Percentiles rank a stretch among this genome's conserved stretches.
Evolutionary conservation across 1,140 invertebrate genomes (phyloP).

Genomic region (Aethina tumida): DNA sequence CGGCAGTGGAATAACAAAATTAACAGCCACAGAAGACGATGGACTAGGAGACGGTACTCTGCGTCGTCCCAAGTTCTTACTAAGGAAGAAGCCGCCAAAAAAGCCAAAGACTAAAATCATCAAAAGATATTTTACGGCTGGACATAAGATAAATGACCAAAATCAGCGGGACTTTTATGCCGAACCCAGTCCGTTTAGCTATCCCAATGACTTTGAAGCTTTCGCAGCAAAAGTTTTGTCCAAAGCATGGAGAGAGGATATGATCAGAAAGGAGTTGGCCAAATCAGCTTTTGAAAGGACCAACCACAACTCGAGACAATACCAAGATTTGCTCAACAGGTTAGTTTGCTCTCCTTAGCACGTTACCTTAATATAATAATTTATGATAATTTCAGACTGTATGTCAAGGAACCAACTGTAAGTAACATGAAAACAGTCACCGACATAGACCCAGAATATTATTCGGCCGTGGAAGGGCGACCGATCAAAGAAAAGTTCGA

Average conservation of each 20-base stretch:
- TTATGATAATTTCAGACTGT: too few species aligned
- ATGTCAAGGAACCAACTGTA: conserved; percentile 25
- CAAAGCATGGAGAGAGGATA: conserved; percentile 26
- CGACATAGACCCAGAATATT: conserved; percentile 52
- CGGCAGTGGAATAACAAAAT: too few species aligned
- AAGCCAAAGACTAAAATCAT: conserved; percentile 18
- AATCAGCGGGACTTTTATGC: conserved; percentile 24
- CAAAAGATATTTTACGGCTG: conserved; percentile 28
- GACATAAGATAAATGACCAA: conserved; percentile 18
- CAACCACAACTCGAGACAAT: conserved; percentile 21
- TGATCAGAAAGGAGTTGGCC: conserved; percentile 24
- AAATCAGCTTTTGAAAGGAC: conserved; percentile 25
- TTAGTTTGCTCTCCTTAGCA: too few species aligned
- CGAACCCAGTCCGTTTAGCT: conserved; percentile 28
- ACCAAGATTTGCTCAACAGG: conserved; percentile 31
- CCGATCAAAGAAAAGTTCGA: conserved; percentile 39
- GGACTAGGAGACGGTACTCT: too few species aligned
- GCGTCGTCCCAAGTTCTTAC: too few species aligned
- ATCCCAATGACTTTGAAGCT: conserved; percentile 29
- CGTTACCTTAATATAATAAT: too few species aligned
- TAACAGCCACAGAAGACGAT: too few species aligned
- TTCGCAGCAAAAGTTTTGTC: conserved; percentile 30
- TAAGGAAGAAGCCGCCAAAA: too few species aligned
- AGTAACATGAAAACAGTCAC: conserved; percentile 36
- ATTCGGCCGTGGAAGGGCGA: conserved; percentile 43